phyloP scores from a whole-genome alignment of 1,140 invertebrate genomes.

The Forficula auricularia region DNA sequence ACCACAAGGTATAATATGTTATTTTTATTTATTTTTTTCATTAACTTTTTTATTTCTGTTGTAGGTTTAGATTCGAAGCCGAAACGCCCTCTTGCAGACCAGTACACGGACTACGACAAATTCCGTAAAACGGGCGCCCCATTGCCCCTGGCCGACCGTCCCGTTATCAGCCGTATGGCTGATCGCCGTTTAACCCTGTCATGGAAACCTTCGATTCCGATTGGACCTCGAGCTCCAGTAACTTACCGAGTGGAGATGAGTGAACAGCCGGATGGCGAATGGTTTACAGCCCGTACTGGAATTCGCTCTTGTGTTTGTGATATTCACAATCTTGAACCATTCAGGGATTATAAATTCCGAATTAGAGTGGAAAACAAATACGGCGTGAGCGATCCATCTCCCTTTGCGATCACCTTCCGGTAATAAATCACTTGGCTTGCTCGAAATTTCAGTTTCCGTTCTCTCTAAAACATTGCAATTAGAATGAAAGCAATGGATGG shows the following conservation, averaged over 20 bases:
- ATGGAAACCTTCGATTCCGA: conserved; percentile 79
- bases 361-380: conserved; percentile 90
- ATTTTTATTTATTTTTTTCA: too few relatives aligned
- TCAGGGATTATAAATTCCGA: conserved; percentile 79
- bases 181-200: conserved; percentile 67
- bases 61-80: conserved; percentile 47
- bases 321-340: conserved; percentile 63
- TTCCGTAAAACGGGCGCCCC: conserved; percentile 62
- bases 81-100: conserved; percentile 54
- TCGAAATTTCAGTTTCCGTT: conserved; percentile 3
- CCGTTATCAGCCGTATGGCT: conserved; percentile 75
- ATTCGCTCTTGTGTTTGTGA: conserved; percentile 70
- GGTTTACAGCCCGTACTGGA: conserved; percentile 62
- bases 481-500: conserved; percentile 3
- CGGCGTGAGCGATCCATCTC: conserved; percentile 89
- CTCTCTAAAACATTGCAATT: conserved; percentile 9
- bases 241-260: conserved; percentile 91
- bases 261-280: conserved; percentile 70
- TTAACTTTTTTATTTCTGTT: too few relatives aligned
- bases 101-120: conserved; percentile 69
- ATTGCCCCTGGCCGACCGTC: conserved; percentile 66
- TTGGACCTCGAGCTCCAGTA: conserved; percentile 59
- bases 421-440: conserved; percentile 11
- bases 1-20: too few relatives aligned
- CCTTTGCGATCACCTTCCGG: conserved; percentile 61